Conservation (phyloP, 1,140 invertebrate species). For the Tetragnatha versicolor region DNA sequence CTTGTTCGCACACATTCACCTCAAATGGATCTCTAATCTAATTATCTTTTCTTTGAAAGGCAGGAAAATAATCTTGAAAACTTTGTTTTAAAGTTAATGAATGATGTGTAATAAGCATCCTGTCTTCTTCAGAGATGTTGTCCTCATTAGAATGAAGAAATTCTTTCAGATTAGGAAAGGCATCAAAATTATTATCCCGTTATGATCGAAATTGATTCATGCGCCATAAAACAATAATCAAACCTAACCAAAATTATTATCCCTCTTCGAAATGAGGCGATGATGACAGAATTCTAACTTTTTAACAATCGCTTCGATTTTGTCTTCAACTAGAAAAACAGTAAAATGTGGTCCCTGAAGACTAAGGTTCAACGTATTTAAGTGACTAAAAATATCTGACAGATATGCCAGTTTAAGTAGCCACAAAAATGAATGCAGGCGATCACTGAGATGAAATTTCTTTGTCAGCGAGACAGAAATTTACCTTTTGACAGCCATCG, state of each 20-base stretch:
- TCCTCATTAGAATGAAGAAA: background rate
- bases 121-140: no score
- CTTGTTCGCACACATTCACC: background rate
- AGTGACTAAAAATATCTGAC: background rate
- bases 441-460: background rate
- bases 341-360: background rate
- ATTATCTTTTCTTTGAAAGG: background rate
- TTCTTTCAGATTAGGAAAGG: no score
- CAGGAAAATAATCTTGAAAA: background rate
- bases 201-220: no score
- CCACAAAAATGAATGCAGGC: background rate
- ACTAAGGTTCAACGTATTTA: background rate
- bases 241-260: no score
- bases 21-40: background rate
- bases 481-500: background rate
- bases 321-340: background rate
- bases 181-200: no score
- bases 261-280: background rate
- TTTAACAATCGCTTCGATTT: no score
- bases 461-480: background rate
- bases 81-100: background rate
- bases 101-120: no score
- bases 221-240: no score
- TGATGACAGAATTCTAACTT: background rate
- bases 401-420: background rate